Conservation (phyloP, 2,888 invertebrate species). For the Sialis lutaria region DNA sequence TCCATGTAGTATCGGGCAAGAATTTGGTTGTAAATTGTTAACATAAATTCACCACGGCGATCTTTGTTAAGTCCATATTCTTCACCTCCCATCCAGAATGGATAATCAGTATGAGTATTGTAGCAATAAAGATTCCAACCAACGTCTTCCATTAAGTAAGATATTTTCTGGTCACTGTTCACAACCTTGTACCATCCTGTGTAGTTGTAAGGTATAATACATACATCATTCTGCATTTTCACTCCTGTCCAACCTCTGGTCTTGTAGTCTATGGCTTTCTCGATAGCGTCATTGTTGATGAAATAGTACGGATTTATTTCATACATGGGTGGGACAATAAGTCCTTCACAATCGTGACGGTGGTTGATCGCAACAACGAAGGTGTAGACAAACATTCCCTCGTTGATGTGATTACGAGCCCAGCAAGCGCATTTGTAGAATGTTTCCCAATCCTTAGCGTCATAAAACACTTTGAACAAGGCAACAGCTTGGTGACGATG, state of each 20-base stretch:
- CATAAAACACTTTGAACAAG: slow-evolving; percentile 46
- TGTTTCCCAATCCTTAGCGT: slow-evolving; percentile 51
- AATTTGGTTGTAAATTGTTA: slow-evolving; percentile 47
- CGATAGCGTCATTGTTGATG: slow-evolving; percentile 47
- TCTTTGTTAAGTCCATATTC: slow-evolving; percentile 33
- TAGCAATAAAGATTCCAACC: slow-evolving; percentile 48
- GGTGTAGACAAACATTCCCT: slow-evolving; percentile 48
- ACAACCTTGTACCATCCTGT: slow-evolving; percentile 35
- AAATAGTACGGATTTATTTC: slow-evolving; percentile 57
- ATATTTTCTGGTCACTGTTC: slow-evolving; percentile 35
- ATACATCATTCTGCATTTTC: slow-evolving; percentile 18
- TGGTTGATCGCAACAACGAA: slow-evolving; percentile 41
- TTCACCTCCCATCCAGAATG: slow-evolving; percentile 43
- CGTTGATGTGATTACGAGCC: slow-evolving; percentile 48
- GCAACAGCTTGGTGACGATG: slow-evolving; percentile 44
- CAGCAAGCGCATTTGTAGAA: slow-evolving; percentile 51
- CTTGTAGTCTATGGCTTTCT: slow-evolving; percentile 42
- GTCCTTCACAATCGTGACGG: slow-evolving; percentile 41
- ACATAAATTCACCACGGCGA: slow-evolving; percentile 43
- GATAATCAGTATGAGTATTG: slow-evolving; percentile 38
- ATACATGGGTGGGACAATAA: slow-evolving; percentile 49
- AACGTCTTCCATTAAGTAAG: slow-evolving; percentile 60
- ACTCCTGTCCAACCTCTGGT: slow-evolving; percentile 28
- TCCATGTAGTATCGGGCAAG: slow-evolving; percentile 58
- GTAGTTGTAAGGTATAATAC: slow-evolving; percentile 42